These are phyloP conservation scores for Solenopsis invicta DNA, from an alignment of 1,140 invertebrate genomes.

Conservation along the genomic window DNA sequence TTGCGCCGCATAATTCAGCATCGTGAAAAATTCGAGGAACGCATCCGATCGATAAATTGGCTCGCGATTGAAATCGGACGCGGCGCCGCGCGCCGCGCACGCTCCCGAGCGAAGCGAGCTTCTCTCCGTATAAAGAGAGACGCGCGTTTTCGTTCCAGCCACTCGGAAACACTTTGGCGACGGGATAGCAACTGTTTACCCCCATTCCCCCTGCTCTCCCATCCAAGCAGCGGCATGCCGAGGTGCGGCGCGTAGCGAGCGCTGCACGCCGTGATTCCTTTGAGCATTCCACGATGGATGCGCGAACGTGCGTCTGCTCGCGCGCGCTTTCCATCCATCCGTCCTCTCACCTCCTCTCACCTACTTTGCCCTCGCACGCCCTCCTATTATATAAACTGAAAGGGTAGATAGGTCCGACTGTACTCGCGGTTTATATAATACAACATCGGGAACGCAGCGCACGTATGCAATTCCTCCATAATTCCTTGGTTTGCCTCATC, in stretches of 20 bases:
- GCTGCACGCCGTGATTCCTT: slow-evolving; percentile 50
- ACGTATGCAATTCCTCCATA: slow-evolving; percentile 74
- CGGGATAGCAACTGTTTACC: slow-evolving; percentile 46
- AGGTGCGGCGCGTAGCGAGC: background rate
- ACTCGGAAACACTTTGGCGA: slow-evolving; percentile 55
- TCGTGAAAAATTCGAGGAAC: slow-evolving; percentile 34
- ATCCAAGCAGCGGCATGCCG: background rate
- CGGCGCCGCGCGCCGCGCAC: background rate
- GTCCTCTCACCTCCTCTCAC: background rate
- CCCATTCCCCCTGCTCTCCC: background rate
- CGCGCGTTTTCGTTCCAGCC: slow-evolving; percentile 37
- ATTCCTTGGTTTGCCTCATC: slow-evolving; percentile 69
- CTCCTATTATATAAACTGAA: slow-evolving; percentile 53
- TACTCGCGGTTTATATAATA: slow-evolving; percentile 63
- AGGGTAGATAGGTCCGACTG: slow-evolving; percentile 43
- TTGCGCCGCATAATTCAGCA: slow-evolving; percentile 17
- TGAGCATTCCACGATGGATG: slow-evolving; percentile 55
- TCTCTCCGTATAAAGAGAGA: slow-evolving; percentile 37
- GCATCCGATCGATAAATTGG: slow-evolving; percentile 51
- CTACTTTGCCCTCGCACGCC: background rate
- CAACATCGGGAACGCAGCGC: slow-evolving; percentile 60
- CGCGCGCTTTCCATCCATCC: background rate
- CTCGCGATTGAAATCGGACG: slow-evolving; percentile 53
- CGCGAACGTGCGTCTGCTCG: slow-evolving; percentile 47
- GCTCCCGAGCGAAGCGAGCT: too few relatives aligned